Conservation (phyloP, 1,140 invertebrate genomes). For the Anadara kagoshimensis region DNA sequence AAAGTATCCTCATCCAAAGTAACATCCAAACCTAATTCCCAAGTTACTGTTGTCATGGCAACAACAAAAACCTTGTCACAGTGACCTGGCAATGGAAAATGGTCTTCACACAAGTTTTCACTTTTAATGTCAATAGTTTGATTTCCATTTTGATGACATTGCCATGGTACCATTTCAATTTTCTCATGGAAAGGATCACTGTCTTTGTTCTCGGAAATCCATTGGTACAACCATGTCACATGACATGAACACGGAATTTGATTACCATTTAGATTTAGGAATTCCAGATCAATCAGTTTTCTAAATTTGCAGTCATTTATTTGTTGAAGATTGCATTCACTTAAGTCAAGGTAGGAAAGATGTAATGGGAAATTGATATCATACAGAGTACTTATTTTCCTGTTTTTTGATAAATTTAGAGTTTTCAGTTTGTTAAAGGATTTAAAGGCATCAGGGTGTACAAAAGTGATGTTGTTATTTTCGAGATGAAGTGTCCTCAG, state of each 20-base stretch:
- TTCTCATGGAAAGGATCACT: constrained; percentile 2
- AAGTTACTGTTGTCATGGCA: too few species aligned
- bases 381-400: not conserved
- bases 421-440: constrained; percentile 30
- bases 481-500: constrained; percentile 18
- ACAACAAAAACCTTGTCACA: not conserved
- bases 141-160: not conserved
- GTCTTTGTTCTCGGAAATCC: constrained; percentile 4
- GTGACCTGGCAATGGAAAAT: not conserved
- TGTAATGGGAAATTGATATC: constrained; percentile 40
- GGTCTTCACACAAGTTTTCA: not conserved
- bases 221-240: constrained; percentile 29
- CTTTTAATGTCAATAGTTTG: not conserved
- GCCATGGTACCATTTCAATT: constrained; percentile 7
- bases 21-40: too few species aligned
- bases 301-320: constrained; percentile 37
- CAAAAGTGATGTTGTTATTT: constrained; percentile 14
- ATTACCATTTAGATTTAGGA: constrained; percentile 26
- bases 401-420: constrained; percentile 38
- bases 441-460: constrained; percentile 17
- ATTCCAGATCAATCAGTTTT: constrained; percentile 36
- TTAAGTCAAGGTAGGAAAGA: constrained; percentile 40
- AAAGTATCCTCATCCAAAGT: too few species aligned
- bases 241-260: constrained; percentile 36
- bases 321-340: constrained; percentile 23